Conservation (phyloP, 35 echinoderm and acorn worm species). For the Apostichopus parvimensis region DNA sequence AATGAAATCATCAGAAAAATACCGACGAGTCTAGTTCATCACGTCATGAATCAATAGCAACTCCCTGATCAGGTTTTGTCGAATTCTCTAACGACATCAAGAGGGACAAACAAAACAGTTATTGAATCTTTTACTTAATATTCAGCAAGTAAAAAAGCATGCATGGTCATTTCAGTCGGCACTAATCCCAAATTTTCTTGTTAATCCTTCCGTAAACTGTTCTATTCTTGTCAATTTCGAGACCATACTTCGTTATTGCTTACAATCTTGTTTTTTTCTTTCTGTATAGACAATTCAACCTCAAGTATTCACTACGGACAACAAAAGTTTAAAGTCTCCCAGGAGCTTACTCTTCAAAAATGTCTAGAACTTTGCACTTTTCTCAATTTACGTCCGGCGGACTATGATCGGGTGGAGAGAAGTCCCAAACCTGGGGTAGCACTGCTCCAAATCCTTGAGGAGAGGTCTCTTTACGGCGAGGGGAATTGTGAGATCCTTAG, state of each 20-base stretch:
- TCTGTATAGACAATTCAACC: neutral
- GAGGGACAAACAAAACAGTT: too few relatives aligned
- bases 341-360: slow-evolving; percentile 39
- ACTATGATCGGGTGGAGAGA: neutral
- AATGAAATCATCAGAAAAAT: too few relatives aligned
- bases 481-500: neutral
- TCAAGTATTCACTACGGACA: slow-evolving; percentile 11
- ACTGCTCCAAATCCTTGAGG: slow-evolving; percentile 19
- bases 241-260: neutral
- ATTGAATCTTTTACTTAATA: too few relatives aligned
- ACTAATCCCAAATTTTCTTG: too few relatives aligned
- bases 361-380: slow-evolving; percentile 20
- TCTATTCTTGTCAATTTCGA: neutral
- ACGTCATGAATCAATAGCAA: too few relatives aligned
- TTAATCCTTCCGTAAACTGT: too few relatives aligned
- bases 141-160: too few relatives aligned
- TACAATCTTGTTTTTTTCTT: neutral
- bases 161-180: too few relatives aligned
- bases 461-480: neutral
- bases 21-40: too few relatives aligned
- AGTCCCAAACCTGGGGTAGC: slow-evolving; percentile 7
- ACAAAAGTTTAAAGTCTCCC: slow-evolving; percentile 19
- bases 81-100: too few relatives aligned
- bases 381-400: slow-evolving; percentile 18
- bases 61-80: too few relatives aligned